Conservation (phyloP, 2,888 invertebrate species). For the Galeruca laticollis region DNA sequence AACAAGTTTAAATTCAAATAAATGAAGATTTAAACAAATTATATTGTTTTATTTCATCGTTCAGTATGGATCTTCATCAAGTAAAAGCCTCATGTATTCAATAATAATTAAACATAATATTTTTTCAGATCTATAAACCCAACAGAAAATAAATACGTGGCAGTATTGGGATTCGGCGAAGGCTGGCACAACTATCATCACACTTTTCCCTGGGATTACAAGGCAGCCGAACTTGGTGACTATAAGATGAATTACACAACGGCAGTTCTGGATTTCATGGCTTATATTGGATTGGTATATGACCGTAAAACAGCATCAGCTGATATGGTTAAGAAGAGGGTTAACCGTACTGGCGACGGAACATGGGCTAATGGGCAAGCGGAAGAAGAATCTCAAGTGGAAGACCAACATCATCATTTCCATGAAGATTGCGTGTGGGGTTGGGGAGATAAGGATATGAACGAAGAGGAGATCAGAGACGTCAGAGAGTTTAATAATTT, state of each 20-base stretch:
- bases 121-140: conserved; percentile 79
- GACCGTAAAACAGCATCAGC: conserved; percentile 82
- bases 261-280: conserved; percentile 60
- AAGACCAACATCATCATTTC: conserved; percentile 63
- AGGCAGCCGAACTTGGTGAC: conserved; percentile 85
- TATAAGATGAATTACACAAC: conserved; percentile 60
- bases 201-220: conserved; percentile 94
- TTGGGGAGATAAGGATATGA: conserved; percentile 85
- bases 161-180: conserved; percentile 82
- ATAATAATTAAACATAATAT: background rate
- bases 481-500: conserved; percentile 55
- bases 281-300: conserved; percentile 80
- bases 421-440: conserved; percentile 80
- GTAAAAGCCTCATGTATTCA: too few species aligned
- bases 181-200: conserved; percentile 97
- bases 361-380: conserved; percentile 35
- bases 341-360: conserved; percentile 57
- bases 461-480: conserved; percentile 71
- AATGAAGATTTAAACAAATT: too few species aligned
- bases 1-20: too few species aligned
- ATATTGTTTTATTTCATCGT: too few species aligned
- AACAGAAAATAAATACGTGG: conserved; percentile 80
- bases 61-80: too few species aligned
- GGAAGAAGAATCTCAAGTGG: conserved; percentile 53
- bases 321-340: conserved; percentile 78